Percentiles rank a stretch among this genome's conserved stretches.
These are phyloP conservation scores for Hafferia zeledoni DNA, from an alignment of 2,797 vertebrate genomes.

Conservation along the genomic window DNA sequence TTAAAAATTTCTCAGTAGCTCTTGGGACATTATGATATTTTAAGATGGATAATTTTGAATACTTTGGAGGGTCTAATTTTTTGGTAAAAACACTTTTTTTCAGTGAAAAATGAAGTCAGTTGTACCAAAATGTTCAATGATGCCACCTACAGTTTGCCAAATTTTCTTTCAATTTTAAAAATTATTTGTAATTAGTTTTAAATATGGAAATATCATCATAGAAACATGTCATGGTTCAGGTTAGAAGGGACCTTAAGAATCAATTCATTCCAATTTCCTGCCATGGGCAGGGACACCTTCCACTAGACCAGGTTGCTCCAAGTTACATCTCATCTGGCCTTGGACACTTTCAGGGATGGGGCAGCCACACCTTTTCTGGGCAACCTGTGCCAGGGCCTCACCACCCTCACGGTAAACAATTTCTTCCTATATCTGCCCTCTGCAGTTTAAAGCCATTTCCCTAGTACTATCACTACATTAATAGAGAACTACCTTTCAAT, in stretches of 20 bases:
- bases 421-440: not conserved
- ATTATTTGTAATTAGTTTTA: fast-evolving
- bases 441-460: not conserved
- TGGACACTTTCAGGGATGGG: not conserved
- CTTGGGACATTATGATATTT: not conserved
- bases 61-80: not conserved
- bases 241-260: not conserved
- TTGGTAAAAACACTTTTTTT: not conserved
- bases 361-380: not conserved
- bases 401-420: not conserved
- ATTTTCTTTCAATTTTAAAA: not conserved
- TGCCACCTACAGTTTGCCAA: constrained; percentile 3
- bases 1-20: not conserved
- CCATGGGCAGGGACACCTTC: fast-evolving
- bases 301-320: fast-evolving
- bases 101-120: not conserved
- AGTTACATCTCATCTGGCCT: fast-evolving
- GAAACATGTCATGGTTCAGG: not conserved
- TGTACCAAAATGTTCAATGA: not conserved
- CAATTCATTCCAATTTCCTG: not conserved
- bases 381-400: fast-evolving
- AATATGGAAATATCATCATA: not conserved
- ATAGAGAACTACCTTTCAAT: not conserved
- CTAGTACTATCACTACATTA: not conserved
- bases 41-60: not conserved